Percentiles rank a stretch among this genome's conserved stretches.
Evolutionary conservation across 2,797 vertebrate genomes (phyloP).

Genomic region (Phalanger gymnotis): DNA sequence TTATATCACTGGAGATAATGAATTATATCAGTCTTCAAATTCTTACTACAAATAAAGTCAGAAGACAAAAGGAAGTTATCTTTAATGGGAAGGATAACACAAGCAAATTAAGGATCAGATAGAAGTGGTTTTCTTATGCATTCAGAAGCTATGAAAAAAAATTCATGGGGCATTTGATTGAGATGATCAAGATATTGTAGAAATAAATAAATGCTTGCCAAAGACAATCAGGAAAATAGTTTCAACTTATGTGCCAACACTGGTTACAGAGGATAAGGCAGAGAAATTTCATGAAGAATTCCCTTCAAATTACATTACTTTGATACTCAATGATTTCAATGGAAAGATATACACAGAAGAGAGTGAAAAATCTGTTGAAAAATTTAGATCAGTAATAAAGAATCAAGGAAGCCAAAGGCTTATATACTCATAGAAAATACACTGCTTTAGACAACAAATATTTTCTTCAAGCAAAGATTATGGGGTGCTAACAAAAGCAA

Average conservation of each 20-base stretch:
- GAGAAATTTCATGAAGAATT: not conserved
- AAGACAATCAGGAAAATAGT: not conserved
- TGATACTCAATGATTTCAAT: not conserved
- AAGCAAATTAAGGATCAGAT: not conserved
- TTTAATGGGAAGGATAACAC: no score
- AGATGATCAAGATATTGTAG: no score
- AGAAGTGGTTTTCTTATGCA: not conserved
- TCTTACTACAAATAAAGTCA: no score
- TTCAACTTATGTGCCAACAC: not conserved
- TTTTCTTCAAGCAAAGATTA: not conserved
- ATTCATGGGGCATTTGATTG: not conserved
- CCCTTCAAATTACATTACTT: not conserved
- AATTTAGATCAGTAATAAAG: not conserved
- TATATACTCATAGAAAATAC: not conserved
- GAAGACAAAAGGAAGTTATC: no score
- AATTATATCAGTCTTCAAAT: no score
- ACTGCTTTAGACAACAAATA: not conserved
- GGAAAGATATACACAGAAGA: not conserved
- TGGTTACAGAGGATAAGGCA: not conserved
- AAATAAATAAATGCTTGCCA: not conserved
- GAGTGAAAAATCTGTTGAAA: not conserved
- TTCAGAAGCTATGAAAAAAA: not conserved
- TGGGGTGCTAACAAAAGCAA: not conserved
- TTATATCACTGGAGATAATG: no score
- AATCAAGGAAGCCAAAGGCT: not conserved